Percentiles rank a stretch among this genome's conserved stretches.
Conservation (phyloP, 2,113 vertebrate species). For the Saccopteryx leptura region DNA sequence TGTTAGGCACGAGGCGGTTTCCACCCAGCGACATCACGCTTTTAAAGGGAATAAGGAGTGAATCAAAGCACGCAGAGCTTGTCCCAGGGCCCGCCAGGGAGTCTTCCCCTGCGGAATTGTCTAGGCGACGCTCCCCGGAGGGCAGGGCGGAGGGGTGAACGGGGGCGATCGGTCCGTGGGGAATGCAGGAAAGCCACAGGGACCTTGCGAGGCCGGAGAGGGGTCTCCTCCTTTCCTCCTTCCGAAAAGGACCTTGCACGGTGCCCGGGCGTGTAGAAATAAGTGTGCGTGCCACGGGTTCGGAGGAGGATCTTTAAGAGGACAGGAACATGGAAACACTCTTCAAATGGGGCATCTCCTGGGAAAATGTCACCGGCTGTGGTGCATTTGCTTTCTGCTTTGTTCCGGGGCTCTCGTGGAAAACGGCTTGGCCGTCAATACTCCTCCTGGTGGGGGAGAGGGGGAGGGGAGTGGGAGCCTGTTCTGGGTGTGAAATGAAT, state of each 20-base stretch:
- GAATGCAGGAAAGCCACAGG: neutral
- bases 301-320: conserved; percentile 68
- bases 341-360: conserved; percentile 25
- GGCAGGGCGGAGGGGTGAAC: neutral
- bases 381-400: conserved; percentile 69
- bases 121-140: neutral
- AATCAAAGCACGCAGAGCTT: conserved; percentile 54
- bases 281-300: neutral
- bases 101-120: conserved; percentile 45
- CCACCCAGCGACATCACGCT: neutral
- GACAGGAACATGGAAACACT: conserved; percentile 69
- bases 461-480: neutral
- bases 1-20: conserved; percentile 58
- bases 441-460: neutral
- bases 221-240: neutral
- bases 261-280: neutral
- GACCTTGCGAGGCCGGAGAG: neutral
- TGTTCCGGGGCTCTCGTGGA: neutral
- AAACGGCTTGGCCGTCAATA: conserved; percentile 25
- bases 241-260: neutral
- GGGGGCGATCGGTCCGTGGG: neutral
- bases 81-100: conserved; percentile 19
- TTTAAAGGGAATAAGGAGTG: conserved; percentile 69
- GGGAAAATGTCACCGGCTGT: conserved; percentile 59
- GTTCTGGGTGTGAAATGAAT: neutral